These are phyloP conservation scores for Strongylocentrotus purpuratus DNA, from an alignment of 35 echinoderm and acorn worm genomes.

Conservation along the genomic window DNA sequence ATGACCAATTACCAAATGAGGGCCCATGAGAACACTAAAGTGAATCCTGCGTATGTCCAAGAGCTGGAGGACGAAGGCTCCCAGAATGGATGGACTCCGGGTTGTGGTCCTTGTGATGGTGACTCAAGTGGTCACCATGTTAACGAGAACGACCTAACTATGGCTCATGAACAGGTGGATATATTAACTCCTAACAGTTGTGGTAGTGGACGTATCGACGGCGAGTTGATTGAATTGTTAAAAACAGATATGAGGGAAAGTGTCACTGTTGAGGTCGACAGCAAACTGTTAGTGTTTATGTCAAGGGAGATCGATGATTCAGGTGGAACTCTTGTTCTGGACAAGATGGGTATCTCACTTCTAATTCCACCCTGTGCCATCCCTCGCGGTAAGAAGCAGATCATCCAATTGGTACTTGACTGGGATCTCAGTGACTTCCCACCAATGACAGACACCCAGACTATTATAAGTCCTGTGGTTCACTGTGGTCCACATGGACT, in stretches of 20 bases:
- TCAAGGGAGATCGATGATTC: conserved; percentile 65
- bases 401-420: conserved; percentile 82
- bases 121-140: neutral
- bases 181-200: neutral
- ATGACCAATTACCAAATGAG: neutral
- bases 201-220: neutral
- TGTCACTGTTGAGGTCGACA: conserved; percentile 51
- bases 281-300: conserved; percentile 84
- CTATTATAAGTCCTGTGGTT: conserved; percentile 88
- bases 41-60: neutral
- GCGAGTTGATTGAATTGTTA: neutral
- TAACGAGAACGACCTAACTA: neutral
- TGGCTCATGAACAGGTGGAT: neutral
- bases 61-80: neutral
- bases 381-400: conserved; percentile 58
- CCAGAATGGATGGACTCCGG: neutral
- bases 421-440: conserved; percentile 93
- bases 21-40: neutral
- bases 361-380: conserved; percentile 83
- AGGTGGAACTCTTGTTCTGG: conserved; percentile 75
- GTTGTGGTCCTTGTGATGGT: neutral
- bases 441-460: conserved; percentile 56
- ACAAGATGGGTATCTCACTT: conserved; percentile 93
- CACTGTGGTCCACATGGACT: conserved; percentile 86
- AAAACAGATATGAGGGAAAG: conserved; percentile 66